These are phyloP conservation scores for Teleogryllus oceanicus DNA, from an alignment of 2,888 invertebrate genomes.

Conservation along the genomic window DNA sequence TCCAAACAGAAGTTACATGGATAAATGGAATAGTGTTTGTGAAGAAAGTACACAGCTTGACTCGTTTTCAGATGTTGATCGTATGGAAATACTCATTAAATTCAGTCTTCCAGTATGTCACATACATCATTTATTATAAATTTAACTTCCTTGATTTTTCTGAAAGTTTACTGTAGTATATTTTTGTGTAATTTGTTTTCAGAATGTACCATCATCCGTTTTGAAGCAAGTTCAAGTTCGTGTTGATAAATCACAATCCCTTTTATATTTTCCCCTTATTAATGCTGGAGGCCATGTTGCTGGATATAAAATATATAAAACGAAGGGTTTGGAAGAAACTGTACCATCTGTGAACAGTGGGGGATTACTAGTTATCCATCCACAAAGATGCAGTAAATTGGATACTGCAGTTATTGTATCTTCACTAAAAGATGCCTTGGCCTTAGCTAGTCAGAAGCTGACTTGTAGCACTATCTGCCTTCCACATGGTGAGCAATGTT, in stretches of 20 bases:
- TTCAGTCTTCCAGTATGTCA: neutral
- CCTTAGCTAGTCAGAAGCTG: conserved; percentile 49
- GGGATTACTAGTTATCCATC: conserved; percentile 53
- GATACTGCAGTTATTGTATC: conserved; percentile 56
- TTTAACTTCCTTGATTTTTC: conserved; percentile 45
- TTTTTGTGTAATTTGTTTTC: conserved; percentile 38
- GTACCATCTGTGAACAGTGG: conserved; percentile 47
- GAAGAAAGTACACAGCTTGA: conserved; percentile 50
- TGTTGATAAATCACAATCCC: conserved; percentile 52
- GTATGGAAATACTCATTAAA: conserved; percentile 1
- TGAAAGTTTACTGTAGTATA: conserved; percentile 40
- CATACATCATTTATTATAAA: neutral
- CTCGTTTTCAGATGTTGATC: conserved; percentile 49
- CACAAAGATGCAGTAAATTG: conserved; percentile 50
- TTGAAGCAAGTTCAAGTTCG: conserved; percentile 57
- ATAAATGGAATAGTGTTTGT: conserved; percentile 51
- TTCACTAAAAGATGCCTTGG: conserved; percentile 57
- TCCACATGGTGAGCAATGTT: conserved; percentile 54
- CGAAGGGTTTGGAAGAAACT: conserved; percentile 42
- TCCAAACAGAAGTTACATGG: conserved; percentile 48
- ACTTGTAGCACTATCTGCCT: conserved; percentile 65
- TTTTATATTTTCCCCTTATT: conserved; percentile 65
- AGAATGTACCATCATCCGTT: conserved; percentile 47
- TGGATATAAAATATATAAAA: conserved; percentile 58
- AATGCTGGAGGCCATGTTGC: conserved; percentile 59